Base-by-base conservation (phyloP, 2,888 invertebrate genomes). In the Tillus elongatus region DNA sequence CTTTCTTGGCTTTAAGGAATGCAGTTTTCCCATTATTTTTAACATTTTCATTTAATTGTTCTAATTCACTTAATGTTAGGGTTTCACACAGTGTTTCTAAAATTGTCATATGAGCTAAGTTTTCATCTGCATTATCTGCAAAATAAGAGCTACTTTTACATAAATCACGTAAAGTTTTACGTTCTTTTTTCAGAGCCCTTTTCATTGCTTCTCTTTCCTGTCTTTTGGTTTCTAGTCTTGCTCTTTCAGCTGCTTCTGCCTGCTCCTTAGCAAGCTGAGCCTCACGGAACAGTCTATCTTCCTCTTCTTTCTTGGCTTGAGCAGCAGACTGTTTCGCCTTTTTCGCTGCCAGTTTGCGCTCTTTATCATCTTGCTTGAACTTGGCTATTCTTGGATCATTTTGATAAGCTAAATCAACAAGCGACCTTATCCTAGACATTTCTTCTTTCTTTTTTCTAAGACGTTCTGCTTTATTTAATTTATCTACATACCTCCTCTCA, bases 401-500 rank as follows among this genome's bases (percentile, higher is more conserved):
- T 47, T 82, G 78, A 63, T 97, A 97, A 0, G 96, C 92, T 61
- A 88, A 73, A 59, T 99, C 97, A 33, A 99, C 93, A 36, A 98
- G 69, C 30, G 77, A 75, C 9, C 97, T 73, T 50, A 99, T 84
- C 49, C 98, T 71, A 1, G 84, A 74, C 83, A 90, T 91, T 71
- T 99, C 98, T 60, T 97, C 96, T 63, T 97, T 97, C 69, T 96
- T 95, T 57, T 88, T 75, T 58, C 95, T 87, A 19, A 88, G 83
- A 31, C 98, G 71, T 4, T 88, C 90, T 2, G 77, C 82, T 71
- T 92, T 95, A 63, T 99, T 99, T 64, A 93, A 88, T 66, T 95
- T 97, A 60, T 99, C 98, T 59, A 99, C 97, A 87, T 93, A 97
- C 44, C 92, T 77, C 30, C 98, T 72, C 67, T 96, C 96, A 53